Base-by-base conservation (phyloP, 2,888 invertebrate species). In the Pteria penguin region DNA sequence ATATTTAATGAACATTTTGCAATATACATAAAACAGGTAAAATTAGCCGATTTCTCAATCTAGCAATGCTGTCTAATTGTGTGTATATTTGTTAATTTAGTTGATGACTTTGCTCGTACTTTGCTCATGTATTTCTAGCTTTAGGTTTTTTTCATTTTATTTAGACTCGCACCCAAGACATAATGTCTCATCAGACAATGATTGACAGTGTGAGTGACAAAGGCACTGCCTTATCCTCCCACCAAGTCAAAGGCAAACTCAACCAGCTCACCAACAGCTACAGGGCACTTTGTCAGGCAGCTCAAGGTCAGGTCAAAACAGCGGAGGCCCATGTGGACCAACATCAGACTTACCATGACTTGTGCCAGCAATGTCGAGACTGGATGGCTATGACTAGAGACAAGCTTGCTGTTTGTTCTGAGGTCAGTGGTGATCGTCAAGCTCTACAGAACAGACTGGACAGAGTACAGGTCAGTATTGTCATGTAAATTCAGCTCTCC, bases 141-240 rank as follows among this genome's bases (percentile, higher is more conserved):
- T n/a, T n/a, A n/a, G n/a, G n/a, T n/a, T n/a, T n/a, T n/a, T n/a
- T n/a, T n/a, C n/a, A n/a, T n/a, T n/a, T n/a, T n/a, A n/a, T n/a
- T 31, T 83, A 92, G 92, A 87, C 89, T 24, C 95, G 97, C 94
- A 96, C 97, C 88, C 98, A 98, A 92, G 98, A 98, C 92, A 97
- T 98, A 62, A 95, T 96, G 93, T 96, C 96, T 0, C 98, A 98
- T 92, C 96, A 97, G 90, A 95, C 95, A 72, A 93, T 97, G 69
- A 96, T 98, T 0, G 97, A 97, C 89, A 95, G 96, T 69, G 96
- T 98, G 24, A 97, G 97, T 90, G 97, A 97, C 85, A 97, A 97
- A 92, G 98, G 98, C 0, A 96, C 97, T 88, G 95, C 96, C 72
- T 93, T 98, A 22, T 96, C 97, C 1, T 96, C 97, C 89, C 96